Evolutionary conservation across 1,140 invertebrate genomes (phyloP), one percentile per base, ranked within the genome.

Genomic region (Cheumatopsyche charites): DNA sequence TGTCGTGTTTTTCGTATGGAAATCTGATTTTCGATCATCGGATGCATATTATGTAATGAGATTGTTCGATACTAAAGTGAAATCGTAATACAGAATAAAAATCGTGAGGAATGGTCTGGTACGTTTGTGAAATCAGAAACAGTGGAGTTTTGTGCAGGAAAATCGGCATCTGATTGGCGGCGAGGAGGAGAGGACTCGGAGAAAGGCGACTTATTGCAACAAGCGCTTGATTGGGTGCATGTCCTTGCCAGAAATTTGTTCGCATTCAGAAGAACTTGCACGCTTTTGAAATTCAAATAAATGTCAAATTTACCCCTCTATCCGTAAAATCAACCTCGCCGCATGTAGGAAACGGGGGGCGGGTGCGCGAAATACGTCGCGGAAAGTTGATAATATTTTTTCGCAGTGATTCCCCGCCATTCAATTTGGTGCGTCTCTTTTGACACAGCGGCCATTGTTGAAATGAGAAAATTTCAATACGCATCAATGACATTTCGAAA

Each of bases 201-300:
- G 65, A 67, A 41, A 58, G 21, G 55, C 17, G 17, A 13, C 23
- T 25, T 62, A 71, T 71, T 72, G 73, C 71, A 70, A 68, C 61
- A 71, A 66, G 67, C 61, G 29, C 45, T 70, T 75, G 73, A 75
- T 75, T 75, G 73, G 45, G 70, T 67, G 70, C 73, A 63, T 72
- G 73, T 69, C 73, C 62, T 65, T 69, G 58, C 15, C 62, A 62
- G 71, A 65, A 72, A 72, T 75, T 66, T 66, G 42, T 26, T 66
- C 63, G 63, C 23, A 66, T 66, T 66, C 63, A 66, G 1, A 21
- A 47, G 63, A 49, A 66, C 25, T 66, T 66, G 63, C 63, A 66
- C 63, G 36, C 63, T 45, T 66, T 66, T 66, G 63, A 66, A 66
- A 45, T 66, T 49, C 45, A 66, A 66, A 66, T 66, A 66, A 66